phyloP scores from a whole-genome alignment of 2,888 invertebrate genomes.

The Caenorhabditis macrosperma region DNA sequence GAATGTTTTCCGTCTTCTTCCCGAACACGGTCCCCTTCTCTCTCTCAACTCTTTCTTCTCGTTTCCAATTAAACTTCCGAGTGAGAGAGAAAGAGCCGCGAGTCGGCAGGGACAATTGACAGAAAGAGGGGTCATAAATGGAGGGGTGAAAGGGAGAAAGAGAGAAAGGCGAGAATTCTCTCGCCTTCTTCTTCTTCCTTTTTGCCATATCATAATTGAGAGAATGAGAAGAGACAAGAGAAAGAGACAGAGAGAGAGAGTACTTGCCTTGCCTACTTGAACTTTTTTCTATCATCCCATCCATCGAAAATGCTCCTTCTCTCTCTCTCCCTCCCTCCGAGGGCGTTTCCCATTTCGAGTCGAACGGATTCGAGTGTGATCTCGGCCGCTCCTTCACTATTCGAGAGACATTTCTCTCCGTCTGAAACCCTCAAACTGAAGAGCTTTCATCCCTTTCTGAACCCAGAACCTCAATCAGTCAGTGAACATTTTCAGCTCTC shows the following conservation, averaged over 20 bases:
- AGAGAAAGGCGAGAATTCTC: background rate
- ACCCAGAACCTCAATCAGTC: too few relatives aligned
- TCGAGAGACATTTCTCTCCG: too few relatives aligned
- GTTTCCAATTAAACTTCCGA: background rate
- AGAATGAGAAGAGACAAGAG: conserved; percentile 6
- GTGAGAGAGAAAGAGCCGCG: background rate
- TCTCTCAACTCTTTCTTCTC: too few relatives aligned
- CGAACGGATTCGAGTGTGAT: background rate
- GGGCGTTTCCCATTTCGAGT: background rate
- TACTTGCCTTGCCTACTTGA: conserved; percentile 24
- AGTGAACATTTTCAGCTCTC: too few relatives aligned
- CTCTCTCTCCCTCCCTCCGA: background rate
- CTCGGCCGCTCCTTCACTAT: too few relatives aligned
- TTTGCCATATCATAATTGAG: conserved; percentile 32
- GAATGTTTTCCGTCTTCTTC: background rate
- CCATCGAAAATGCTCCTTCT: conserved; percentile 8
- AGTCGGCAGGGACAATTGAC: background rate
- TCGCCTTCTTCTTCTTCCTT: background rate
- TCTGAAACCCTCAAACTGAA: too few relatives aligned
- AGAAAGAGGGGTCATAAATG: conserved; percentile 6
- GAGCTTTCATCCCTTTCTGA: too few relatives aligned
- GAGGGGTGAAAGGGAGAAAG: background rate
- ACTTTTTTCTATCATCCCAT: conserved; percentile 33
- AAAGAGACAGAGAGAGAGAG: conserved; percentile 6
- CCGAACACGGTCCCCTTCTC: background rate